Base-by-base conservation (phyloP, 2,888 invertebrate species). In the Strigamia maritima region DNA sequence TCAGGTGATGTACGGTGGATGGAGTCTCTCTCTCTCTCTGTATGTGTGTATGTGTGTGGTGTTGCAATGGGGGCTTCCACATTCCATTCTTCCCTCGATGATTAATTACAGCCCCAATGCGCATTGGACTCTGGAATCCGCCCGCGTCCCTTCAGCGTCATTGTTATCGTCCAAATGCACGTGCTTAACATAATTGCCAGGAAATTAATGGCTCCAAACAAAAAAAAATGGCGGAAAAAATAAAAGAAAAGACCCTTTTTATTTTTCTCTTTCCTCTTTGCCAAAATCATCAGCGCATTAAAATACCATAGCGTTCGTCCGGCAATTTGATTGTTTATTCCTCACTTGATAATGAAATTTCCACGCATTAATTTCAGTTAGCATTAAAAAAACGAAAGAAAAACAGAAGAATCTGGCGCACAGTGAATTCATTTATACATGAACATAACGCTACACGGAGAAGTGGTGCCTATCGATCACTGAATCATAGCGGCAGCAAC, bases 1-100 rank as follows among this genome's bases (percentile, higher is more conserved):
- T 65, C 65, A 65, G 65, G 65, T 65, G 65, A 65, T 65, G 65
- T 65, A 65, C 65, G 65, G 65, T 65, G 65, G 65, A 65, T 65
- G 65, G 26, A 65, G 65, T 65, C 24, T 65, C 26, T 65, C 26
- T 60, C 26, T 65, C 24, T 65, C 26, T 65, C 26, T 60, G 60
- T 60, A 4, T 60, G 22, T 40, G 60, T 60, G 4, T 60, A 19
- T 60, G 60, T 60, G 19, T 65, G 22, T 60, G 24, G 65, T 26
- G 65, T 65, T 26, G 65, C 65, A 65, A 65, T 65, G 65, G 65
- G 65, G 65, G 65, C 65, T 65, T 65, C 65, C 65, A 65, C 65
- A 65, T 65, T 65, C 65, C 65, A 65, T 65, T 65, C 65, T 65
- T 65, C 65, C 65, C 65, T 65, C 65, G 65, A 65, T 65, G 65